Conservation (phyloP, 2,888 invertebrate species). For the Alviniconcha strummeri region DNA sequence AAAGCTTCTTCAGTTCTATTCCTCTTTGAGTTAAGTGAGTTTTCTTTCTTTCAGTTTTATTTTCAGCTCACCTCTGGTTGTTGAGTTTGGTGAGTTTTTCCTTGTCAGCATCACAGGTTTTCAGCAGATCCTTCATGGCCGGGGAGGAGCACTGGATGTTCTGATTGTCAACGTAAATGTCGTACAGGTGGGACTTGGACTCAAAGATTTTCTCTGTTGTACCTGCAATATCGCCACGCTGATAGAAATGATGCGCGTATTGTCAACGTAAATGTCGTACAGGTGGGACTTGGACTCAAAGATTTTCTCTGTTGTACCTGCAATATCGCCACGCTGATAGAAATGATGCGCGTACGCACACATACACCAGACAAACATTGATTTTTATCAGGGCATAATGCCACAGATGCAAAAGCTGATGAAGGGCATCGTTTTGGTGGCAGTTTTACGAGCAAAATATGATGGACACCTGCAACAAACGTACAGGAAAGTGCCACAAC, state of each 20-base stretch:
- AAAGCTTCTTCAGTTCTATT: too few relatives aligned
- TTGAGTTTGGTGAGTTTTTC: constrained; percentile 71
- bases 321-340: not conserved
- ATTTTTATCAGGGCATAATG: not conserved
- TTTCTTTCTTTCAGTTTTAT: not conserved
- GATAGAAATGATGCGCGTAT: constrained; percentile 35
- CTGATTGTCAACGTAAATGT: constrained; percentile 74
- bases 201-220: constrained; percentile 75
- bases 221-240: constrained; percentile 54
- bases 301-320: constrained; percentile 75
- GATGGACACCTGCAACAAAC: too few relatives aligned
- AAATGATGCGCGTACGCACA: not conserved
- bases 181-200: constrained; percentile 72
- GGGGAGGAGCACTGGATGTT: constrained; percentile 66
- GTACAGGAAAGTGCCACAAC: too few relatives aligned
- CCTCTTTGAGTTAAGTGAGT: too few relatives aligned
- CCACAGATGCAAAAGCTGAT: too few relatives aligned
- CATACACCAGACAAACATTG: not conserved
- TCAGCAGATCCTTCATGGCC: constrained; percentile 68
- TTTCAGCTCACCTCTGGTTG: constrained; percentile 66
- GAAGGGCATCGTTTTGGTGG: too few relatives aligned
- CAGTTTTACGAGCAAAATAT: too few relatives aligned
- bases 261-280: constrained; percentile 74
- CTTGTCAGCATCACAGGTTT: constrained; percentile 70
- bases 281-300: constrained; percentile 73